These are phyloP conservation scores for Apamea crenata DNA, from an alignment of 2,888 invertebrate genomes.

Conservation along the genomic window DNA sequence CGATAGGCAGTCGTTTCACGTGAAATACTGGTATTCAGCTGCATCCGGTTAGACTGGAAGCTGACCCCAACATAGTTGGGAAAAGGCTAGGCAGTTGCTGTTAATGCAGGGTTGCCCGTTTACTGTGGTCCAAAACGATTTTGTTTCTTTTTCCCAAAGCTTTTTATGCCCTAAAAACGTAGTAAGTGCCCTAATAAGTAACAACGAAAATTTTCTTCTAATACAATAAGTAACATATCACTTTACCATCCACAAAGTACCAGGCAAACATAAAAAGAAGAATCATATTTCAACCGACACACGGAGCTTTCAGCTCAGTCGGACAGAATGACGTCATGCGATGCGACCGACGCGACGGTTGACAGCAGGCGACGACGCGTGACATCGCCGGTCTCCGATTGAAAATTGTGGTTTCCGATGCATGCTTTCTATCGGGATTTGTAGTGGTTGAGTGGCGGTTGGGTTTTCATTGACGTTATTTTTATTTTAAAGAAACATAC, in stretches of 20 bases:
- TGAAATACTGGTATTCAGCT: too few relatives aligned
- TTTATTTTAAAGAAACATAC: background rate
- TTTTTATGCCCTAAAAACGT: background rate
- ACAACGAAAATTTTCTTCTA: background rate
- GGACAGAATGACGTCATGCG: slow-evolving; percentile 50
- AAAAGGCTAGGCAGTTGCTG: too few relatives aligned
- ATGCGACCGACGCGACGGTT: slow-evolving; percentile 45
- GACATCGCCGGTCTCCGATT: slow-evolving; percentile 50
- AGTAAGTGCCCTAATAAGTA: background rate
- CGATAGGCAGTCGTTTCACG: too few relatives aligned
- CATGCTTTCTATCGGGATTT: slow-evolving; percentile 20
- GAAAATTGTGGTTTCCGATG: slow-evolving; percentile 64
- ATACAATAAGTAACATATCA: background rate
- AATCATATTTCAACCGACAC: slow-evolving; percentile 43
- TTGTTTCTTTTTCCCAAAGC: background rate
- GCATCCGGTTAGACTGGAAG: too few relatives aligned
- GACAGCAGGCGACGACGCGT: slow-evolving; percentile 48
- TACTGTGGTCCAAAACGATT: too few relatives aligned
- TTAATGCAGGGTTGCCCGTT: background rate
- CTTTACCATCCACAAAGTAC: slow-evolving; percentile 11
- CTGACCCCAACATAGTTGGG: too few relatives aligned
- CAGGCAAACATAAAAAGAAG: slow-evolving; percentile 37
- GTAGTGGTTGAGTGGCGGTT: slow-evolving; percentile 1
- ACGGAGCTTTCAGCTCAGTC: slow-evolving; percentile 24
- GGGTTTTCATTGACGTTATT: slow-evolving; percentile 2